These are phyloP conservation scores for Pyrocephalus nanus DNA, from an alignment of 2,797 vertebrate species.

Conservation along the genomic window DNA sequence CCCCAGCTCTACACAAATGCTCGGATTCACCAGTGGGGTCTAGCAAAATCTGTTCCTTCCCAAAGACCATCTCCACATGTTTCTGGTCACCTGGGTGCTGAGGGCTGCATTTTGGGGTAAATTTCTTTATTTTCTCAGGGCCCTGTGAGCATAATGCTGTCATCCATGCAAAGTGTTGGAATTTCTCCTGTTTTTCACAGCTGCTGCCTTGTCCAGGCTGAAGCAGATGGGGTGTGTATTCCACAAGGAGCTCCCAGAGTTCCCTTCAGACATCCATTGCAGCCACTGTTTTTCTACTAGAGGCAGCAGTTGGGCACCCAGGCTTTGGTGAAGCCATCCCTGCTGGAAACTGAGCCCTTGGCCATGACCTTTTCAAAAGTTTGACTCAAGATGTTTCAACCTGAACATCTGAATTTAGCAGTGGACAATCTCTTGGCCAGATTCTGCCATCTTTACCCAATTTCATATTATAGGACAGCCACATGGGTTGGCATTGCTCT, in stretches of 20 bases:
- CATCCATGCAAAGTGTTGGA: neutral
- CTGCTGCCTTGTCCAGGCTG: neutral
- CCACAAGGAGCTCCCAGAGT: neutral
- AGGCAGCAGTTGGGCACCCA: neutral
- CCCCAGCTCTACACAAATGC: neutral
- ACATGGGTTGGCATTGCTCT: neutral
- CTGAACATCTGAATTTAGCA: neutral
- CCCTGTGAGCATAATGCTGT: accelerated
- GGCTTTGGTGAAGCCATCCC: neutral
- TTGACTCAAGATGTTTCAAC: neutral
- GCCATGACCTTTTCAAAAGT: neutral
- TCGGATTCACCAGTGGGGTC: neutral
- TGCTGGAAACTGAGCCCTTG: neutral
- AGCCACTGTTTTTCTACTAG: neutral
- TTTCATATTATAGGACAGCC: neutral
- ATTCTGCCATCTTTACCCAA: neutral
- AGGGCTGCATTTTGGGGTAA: neutral
- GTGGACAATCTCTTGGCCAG: neutral
- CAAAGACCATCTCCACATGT: neutral
- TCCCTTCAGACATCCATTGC: neutral
- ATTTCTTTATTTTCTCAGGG: neutral
- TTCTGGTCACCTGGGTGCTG: neutral
- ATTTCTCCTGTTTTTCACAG: neutral
- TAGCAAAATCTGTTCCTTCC: neutral
- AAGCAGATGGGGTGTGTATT: neutral